Conservation (phyloP, 2,113 vertebrate genomes). For the Spermophilus dauricus region DNA sequence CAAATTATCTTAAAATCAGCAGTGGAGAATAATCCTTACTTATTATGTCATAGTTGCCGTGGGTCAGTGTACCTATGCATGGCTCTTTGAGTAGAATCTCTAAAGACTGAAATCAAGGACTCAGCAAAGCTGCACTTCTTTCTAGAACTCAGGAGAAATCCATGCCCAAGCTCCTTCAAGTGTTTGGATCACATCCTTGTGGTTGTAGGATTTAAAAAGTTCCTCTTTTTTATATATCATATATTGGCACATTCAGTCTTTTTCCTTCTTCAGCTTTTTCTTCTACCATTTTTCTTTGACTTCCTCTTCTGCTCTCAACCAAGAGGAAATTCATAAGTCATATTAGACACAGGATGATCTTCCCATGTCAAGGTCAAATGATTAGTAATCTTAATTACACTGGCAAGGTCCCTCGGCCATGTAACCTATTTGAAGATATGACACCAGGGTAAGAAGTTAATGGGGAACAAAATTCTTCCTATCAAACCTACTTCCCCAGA, state of each 20-base stretch:
- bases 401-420: not conserved
- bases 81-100: not conserved
- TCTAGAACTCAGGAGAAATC: not conserved
- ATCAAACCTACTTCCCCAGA: not conserved
- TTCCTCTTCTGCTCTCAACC: not conserved
- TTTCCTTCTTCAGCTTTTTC: not conserved
- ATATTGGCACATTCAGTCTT: not conserved
- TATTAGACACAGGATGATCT: not conserved
- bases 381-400: not conserved
- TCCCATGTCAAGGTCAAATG: not conserved
- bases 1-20: not conserved
- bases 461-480: not conserved
- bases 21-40: not conserved
- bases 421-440: not conserved
- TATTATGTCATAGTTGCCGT: not conserved
- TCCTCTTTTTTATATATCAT: not conserved
- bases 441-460: not conserved
- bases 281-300: not conserved
- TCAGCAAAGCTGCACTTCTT: not conserved
- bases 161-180: not conserved
- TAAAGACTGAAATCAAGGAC: not conserved
- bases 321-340: not conserved
- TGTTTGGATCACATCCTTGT: not conserved
- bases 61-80: not conserved
- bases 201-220: not conserved